Percentiles rank a stretch among this genome's conserved stretches.
These are phyloP conservation scores for Xanthia icteritia DNA, from an alignment of 2,888 invertebrate genomes.

Conservation along the genomic window DNA sequence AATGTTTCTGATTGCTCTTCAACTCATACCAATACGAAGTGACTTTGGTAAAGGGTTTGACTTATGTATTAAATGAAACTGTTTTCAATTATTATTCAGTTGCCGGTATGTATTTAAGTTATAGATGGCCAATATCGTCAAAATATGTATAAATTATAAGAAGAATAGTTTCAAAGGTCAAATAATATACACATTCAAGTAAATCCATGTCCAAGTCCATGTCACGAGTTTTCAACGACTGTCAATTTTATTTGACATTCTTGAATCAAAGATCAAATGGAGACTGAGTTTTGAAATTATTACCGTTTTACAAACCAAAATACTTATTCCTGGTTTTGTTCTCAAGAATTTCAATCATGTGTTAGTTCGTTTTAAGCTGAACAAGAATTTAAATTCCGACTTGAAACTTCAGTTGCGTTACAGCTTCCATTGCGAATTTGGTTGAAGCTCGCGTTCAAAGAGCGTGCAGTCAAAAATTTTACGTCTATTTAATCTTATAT, in stretches of 20 bases:
- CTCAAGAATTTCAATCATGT: conserved; percentile 5
- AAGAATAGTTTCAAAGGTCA: conserved; percentile 1
- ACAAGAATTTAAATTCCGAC: conserved; percentile 31
- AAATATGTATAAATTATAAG: background rate
- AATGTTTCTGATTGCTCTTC: background rate
- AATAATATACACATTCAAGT: conserved; percentile 14
- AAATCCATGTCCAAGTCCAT: background rate
- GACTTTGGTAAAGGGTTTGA: background rate
- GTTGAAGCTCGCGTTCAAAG: conserved; percentile 14
- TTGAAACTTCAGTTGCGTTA: conserved; percentile 6
- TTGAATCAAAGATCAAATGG: conserved; percentile 6
- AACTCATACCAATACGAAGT: background rate
- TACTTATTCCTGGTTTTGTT: background rate
- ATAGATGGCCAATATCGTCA: background rate
- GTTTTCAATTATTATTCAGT: background rate
- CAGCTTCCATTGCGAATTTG: conserved; percentile 11
- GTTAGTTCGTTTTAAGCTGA: conserved; percentile 2
- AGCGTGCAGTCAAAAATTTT: background rate
- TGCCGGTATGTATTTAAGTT: background rate
- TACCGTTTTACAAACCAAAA: background rate
- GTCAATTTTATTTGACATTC: conserved; percentile 46
- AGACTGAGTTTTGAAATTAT: background rate
- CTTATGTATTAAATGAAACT: background rate
- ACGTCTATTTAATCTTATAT: conserved; percentile 24
- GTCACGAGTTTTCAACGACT: conserved; percentile 17